Base-by-base conservation (phyloP, 2,888 invertebrate species). In the Tinea trinotella region DNA sequence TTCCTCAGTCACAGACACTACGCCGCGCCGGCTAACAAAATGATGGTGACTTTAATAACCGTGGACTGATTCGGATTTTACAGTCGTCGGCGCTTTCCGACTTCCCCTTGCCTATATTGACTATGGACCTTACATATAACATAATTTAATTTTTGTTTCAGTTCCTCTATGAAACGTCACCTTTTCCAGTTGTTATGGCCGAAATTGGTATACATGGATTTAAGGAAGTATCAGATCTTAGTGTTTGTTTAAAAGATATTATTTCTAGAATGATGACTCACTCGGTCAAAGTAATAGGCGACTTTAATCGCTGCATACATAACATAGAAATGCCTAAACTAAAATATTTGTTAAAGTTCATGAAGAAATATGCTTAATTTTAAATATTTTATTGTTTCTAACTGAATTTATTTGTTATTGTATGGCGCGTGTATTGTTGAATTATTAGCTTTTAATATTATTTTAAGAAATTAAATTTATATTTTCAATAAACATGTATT, bases 231-330 rank as follows among this genome's bases (percentile, higher is more conserved):
- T 85, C 84, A 1, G 84, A 85, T 58, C 64, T 85, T 1, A 84
- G 84, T 56, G 81, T 84, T 6, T 85, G 85, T 55, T 72, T 85
- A 10, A 85, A 85, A 50, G 85, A 85, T 58, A 85, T 85, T 55
- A 84, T 85, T 48, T 84, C 84, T 0, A 64, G 83, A 35, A 84
- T 85, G 85, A 84, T 84, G 84, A 84, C 84, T 0, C 83, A 84
- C 59, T 84, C 85, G 0, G 84, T 85, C 7, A 84, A 85, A 61
- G 84, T 85, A 52, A 84, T 85, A 10, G 84, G 84, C 1, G 85
- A 85, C 63, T 85, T 84, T 63, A 85, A 85, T 63, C 70, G 82
- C 18, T 85, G 85, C 60, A 85, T 85, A 57, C 85, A 85, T 60
- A 84, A 85, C 58, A 84, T 84, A 5, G 85, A 85, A 59, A 85